Evolutionary conservation across 2,888 invertebrate genomes (phyloP).

Genomic region (Stenolophus ochropezus): DNA sequence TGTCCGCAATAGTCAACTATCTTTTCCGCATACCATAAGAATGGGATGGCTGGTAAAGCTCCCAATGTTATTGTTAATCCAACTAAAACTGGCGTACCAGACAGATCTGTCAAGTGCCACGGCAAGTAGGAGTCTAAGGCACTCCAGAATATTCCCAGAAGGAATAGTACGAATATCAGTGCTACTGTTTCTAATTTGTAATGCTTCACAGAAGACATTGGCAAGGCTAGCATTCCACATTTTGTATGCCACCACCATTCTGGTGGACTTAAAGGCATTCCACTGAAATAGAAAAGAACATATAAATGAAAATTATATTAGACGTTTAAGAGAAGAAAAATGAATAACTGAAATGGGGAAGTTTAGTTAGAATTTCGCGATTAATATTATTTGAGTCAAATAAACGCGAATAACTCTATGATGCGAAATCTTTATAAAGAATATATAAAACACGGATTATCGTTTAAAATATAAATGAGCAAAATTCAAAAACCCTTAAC

Average conservation of each 20-base stretch:
- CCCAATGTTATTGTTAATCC: constrained; percentile 82
- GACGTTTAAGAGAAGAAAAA: too few relatives aligned
- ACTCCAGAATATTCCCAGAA: constrained; percentile 87
- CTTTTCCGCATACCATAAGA: constrained; percentile 86
- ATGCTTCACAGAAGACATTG: constrained; percentile 86
- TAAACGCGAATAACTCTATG: too few relatives aligned
- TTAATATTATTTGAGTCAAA: too few relatives aligned
- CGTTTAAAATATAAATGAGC: too few relatives aligned
- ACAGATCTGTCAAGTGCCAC: constrained; percentile 79
- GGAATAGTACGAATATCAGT: constrained; percentile 80
- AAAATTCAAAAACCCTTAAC: too few relatives aligned
- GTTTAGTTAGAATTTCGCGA: too few relatives aligned
- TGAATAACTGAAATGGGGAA: too few relatives aligned
- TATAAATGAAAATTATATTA: too few relatives aligned
- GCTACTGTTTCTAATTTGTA: constrained; percentile 85
- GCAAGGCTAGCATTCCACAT: constrained; percentile 84
- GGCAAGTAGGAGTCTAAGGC: constrained; percentile 86
- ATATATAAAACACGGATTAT: too few relatives aligned
- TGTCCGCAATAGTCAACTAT: constrained; percentile 89
- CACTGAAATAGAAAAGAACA: too few relatives aligned
- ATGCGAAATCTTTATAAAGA: too few relatives aligned
- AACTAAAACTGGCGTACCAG: constrained; percentile 77
- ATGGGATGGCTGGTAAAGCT: constrained; percentile 81
- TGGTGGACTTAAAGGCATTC: constrained; percentile 87
- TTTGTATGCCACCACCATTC: constrained; percentile 93